These are phyloP conservation scores for Drosophila fuyamai DNA, from an alignment of 1,140 invertebrate species.

Conservation along the genomic window DNA sequence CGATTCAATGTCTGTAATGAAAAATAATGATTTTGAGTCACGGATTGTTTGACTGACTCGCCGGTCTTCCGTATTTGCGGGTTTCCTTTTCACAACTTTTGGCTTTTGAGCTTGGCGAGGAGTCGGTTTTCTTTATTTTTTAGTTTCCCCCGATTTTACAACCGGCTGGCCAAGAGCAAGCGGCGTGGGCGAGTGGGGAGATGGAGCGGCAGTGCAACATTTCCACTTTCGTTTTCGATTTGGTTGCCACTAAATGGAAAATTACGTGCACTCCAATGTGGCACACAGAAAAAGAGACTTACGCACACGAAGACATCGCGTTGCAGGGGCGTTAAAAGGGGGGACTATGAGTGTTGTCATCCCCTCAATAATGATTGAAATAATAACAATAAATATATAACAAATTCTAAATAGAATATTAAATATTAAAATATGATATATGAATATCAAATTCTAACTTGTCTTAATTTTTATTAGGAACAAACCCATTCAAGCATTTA, in stretches of 20 bases:
- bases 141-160: slow-evolving; percentile 5
- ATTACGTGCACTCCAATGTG: slow-evolving; percentile 67
- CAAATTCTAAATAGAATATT: too few relatives aligned
- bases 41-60: slow-evolving; percentile 23
- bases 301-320: slow-evolving; percentile 1
- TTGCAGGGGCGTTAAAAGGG: not conserved
- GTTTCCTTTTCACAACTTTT: slow-evolving; percentile 34
- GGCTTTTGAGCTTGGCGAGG: slow-evolving; percentile 30
- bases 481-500: too few relatives aligned
- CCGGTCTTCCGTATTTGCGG: slow-evolving; percentile 28
- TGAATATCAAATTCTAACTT: too few relatives aligned
- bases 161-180: slow-evolving; percentile 47
- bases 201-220: slow-evolving; percentile 59
- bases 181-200: slow-evolving; percentile 32
- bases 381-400: too few relatives aligned
- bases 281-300: slow-evolving; percentile 47
- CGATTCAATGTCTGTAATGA: slow-evolving; percentile 35
- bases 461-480: too few relatives aligned
- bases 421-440: too few relatives aligned
- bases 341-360: not conserved
- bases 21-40: slow-evolving; percentile 39
- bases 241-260: slow-evolving; percentile 60
- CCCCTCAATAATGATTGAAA: too few relatives aligned
- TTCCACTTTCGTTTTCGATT: slow-evolving; percentile 77
- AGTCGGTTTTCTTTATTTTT: slow-evolving; percentile 35